These are phyloP conservation scores for Cetonia aurata DNA, from an alignment of 2,888 invertebrate genomes.

Conservation along the genomic window DNA sequence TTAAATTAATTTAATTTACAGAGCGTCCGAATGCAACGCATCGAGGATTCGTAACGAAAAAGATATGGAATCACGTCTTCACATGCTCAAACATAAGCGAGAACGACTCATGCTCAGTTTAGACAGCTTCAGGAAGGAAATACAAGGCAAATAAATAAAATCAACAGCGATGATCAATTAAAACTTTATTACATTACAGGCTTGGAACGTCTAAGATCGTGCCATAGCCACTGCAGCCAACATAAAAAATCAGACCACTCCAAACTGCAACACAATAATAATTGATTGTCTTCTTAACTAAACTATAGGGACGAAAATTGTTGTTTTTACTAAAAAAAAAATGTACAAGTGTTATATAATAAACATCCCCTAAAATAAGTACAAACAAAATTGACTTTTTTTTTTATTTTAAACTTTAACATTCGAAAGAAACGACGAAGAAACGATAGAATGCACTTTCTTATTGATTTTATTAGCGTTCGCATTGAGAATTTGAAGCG, in stretches of 20 bases:
- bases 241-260: too few relatives aligned
- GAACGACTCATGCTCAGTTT: slow-evolving; percentile 42
- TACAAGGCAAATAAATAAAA: slow-evolving; percentile 6
- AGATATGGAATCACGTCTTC: slow-evolving; percentile 22
- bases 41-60: slow-evolving; percentile 24
- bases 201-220: slow-evolving; percentile 3
- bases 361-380: slow-evolving; percentile 10
- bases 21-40: slow-evolving; percentile 12
- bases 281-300: too few relatives aligned
- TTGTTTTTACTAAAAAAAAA: background rate
- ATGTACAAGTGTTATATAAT: slow-evolving; percentile 12
- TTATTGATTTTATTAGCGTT: slow-evolving; percentile 61
- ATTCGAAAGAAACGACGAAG: slow-evolving; percentile 62
- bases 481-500: slow-evolving; percentile 59
- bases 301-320: too few relatives aligned
- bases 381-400: slow-evolving; percentile 12
- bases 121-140: slow-evolving; percentile 32
- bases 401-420: slow-evolving; percentile 51
- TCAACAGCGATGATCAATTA: background rate
- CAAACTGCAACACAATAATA: too few relatives aligned
- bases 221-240: too few relatives aligned
- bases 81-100: slow-evolving; percentile 40
- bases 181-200: slow-evolving; percentile 1
- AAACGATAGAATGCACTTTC: slow-evolving; percentile 60
- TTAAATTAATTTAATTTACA: slow-evolving; percentile 3